Evolutionary conservation across 53 echinoderm and acorn worm species (phyloP).

Genomic region (Antedon mediterranea): DNA sequence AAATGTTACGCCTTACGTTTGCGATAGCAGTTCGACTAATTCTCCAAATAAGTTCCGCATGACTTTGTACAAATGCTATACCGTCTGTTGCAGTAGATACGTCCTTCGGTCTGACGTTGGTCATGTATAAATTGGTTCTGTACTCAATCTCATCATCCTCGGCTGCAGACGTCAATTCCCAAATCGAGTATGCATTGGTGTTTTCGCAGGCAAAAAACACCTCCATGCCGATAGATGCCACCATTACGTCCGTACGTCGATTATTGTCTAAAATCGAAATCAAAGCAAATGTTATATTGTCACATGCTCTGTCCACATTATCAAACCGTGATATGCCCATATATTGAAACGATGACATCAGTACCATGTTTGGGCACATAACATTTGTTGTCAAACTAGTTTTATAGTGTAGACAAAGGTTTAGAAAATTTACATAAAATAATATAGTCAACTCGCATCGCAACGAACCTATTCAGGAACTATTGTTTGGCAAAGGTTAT

Average conservation of each 20-base stretch:
- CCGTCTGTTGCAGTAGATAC: conserved; percentile 18
- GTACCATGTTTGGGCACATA: too few species aligned
- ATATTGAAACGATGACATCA: too few species aligned
- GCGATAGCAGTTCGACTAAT: conserved; percentile 44
- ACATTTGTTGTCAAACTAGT: too few species aligned
- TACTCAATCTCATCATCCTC: conserved; percentile 55
- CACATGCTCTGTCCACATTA: too few species aligned
- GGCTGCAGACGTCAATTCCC: conserved; percentile 28
- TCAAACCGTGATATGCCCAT: too few species aligned
- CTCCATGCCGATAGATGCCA: conserved; percentile 21
- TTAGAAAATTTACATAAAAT: too few species aligned
- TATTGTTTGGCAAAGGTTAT: too few species aligned
- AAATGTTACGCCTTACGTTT: conserved; percentile 4
- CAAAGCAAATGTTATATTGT: not conserved
- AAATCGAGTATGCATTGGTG: conserved; percentile 8
- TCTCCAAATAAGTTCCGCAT: conserved; percentile 66
- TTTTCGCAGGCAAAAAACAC: conserved; percentile 23
- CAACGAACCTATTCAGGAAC: too few species aligned
- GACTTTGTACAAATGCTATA: conserved; percentile 39
- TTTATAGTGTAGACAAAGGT: too few species aligned
- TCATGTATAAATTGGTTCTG: conserved; percentile 50
- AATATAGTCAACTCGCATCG: too few species aligned
- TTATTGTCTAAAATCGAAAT: conserved; percentile 11
- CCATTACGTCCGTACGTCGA: conserved; percentile 37
- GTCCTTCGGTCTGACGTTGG: conserved; percentile 63